A percentile compares a stretch with the other conserved stretches of the same genome.
phyloP scores from a whole-genome alignment of 2,797 vertebrate genomes.

The Jordanella pulchra region DNA sequence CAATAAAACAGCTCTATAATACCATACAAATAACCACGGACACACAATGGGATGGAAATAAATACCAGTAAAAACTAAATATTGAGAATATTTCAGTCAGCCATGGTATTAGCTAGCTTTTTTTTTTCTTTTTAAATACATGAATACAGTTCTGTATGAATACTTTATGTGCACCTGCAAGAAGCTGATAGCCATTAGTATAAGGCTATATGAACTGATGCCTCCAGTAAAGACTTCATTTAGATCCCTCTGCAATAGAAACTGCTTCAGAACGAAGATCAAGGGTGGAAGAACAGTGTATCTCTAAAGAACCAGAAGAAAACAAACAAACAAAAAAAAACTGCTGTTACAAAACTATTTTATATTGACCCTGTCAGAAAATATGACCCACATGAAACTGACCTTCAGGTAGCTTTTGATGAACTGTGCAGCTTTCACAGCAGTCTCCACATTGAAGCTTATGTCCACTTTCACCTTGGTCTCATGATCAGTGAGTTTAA shows the following conservation, averaged over 20 bases:
- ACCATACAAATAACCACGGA: no score
- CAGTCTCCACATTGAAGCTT: slow-evolving; percentile 98
- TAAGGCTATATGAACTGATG: slow-evolving; percentile 98
- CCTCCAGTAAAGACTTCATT: slow-evolving; percentile 99
- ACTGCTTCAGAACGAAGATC: slow-evolving; percentile 98
- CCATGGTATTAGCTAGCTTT: no score
- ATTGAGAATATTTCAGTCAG: no score
- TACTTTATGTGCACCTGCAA: slow-evolving; percentile 84
- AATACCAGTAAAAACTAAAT: no score
- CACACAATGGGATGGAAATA: no score
- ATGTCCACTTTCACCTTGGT: slow-evolving; percentile 98
- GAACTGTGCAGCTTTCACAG: slow-evolving; percentile 94
- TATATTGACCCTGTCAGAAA: background rate
- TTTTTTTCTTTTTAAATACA: no score
- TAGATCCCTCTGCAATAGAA: slow-evolving; percentile 95
- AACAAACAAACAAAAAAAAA: background rate
- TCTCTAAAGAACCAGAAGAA: slow-evolving; percentile 79
- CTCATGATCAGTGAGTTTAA: slow-evolving; percentile 96
- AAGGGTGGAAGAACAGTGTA: slow-evolving; percentile 94
- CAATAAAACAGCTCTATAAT: background rate
- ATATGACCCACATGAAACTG: background rate
- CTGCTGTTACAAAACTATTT: background rate
- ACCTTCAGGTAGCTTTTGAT: slow-evolving; percentile 97
- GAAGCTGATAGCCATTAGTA: slow-evolving; percentile 98
- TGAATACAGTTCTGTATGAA: background rate